phyloP scores from a whole-genome alignment of 2,797 vertebrate genomes.

The Huso huso region DNA sequence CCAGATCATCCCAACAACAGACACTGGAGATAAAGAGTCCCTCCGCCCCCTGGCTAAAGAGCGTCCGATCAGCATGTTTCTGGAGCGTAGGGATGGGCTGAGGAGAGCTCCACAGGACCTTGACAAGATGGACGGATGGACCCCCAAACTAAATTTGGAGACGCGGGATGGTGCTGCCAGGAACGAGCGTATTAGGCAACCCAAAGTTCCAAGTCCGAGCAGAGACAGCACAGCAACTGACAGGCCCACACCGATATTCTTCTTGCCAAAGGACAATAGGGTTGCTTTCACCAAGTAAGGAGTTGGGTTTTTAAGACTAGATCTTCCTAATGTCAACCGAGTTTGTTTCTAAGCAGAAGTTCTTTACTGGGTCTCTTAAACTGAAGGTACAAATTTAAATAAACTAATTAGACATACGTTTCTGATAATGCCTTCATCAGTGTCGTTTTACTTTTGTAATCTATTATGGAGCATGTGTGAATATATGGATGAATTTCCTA shows the following conservation, averaged over 20 bases:
- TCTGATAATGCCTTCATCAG: too few relatives aligned
- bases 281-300: constrained; percentile 73
- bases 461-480: too few relatives aligned
- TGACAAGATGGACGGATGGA: constrained; percentile 46
- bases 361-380: too few relatives aligned
- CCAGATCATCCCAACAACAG: constrained; percentile 12
- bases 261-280: constrained; percentile 73
- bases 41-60: constrained; percentile 45
- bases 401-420: too few relatives aligned
- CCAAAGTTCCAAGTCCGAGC: constrained; percentile 46
- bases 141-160: constrained; percentile 59
- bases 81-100: constrained; percentile 42
- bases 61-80: constrained; percentile 47
- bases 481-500: too few relatives aligned
- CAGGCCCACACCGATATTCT: constrained; percentile 66
- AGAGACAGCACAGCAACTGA: constrained; percentile 50
- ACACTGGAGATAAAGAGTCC: constrained; percentile 42
- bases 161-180: constrained; percentile 52
- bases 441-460: too few relatives aligned
- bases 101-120: constrained; percentile 15
- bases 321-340: too few relatives aligned
- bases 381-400: too few relatives aligned
- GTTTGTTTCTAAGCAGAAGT: too few relatives aligned
- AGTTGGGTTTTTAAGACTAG: not conserved
- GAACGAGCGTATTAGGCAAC: constrained; percentile 38